Evolutionary conservation across 2,113 vertebrate species (phyloP), one percentile per base, ranked within the genome.

Genomic region (Myotis yumanensis): DNA sequence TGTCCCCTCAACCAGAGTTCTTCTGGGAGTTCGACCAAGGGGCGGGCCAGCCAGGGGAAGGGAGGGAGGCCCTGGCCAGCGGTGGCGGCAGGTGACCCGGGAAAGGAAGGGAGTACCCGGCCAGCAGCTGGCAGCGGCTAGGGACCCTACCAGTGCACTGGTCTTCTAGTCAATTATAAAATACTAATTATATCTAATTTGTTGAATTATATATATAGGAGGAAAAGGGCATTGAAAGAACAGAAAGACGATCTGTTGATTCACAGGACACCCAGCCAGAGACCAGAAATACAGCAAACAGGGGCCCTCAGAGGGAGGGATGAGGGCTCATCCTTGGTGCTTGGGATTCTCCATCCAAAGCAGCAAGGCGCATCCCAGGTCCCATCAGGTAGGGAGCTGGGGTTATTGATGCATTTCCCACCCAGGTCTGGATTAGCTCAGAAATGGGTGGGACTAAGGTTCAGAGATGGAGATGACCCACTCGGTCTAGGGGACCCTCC

Each of bases 381-480:
- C 23, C 37, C 11, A n/a, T 11, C 12, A 68, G 40, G 30, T 2
- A 54, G 51, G 25, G 52, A 73, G 20, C 22, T 69, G 3, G 83
- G 3, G 2, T 25, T 23, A 28, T 9, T 73, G 11, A 59, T 9
- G 46, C 18, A n/a, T 90, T 86, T 92, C 69, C 77, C 35, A 32
- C 23, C 25, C 15, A 71, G 23, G 18, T n/a, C 46, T 77, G 22
- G 17, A 73, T 72, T 20, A 77, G 18, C n/a, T 83, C 62, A 72
- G 75, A 91, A 90, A 77, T 35, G 32, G 23, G 2, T 16, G 18
- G 22, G 10, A 4, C 72, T 40, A n/a, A 68, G 7, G 37, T 8
- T 32, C 2, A 4, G 48, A 8, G 10, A 64, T 4, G 43, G 20
- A 37, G 16, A 23, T 22, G 18, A 18, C 10, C 0, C 0, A 11